Conservation (phyloP, 2,113 vertebrate genomes). For the Hippopotamus amphibius region DNA sequence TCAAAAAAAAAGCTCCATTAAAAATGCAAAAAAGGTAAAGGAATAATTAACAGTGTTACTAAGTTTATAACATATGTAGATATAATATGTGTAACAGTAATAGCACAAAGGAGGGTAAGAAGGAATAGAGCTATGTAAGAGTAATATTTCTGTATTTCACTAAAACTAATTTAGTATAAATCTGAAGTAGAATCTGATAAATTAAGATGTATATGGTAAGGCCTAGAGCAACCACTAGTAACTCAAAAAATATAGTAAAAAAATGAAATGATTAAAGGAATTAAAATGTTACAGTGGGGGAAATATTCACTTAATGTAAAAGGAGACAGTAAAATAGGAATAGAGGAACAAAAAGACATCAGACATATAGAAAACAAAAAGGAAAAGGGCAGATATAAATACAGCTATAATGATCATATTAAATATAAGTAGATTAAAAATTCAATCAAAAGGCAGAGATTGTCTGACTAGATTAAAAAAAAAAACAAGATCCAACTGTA, state of each 20-base stretch:
- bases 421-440: background rate
- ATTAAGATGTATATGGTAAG: background rate
- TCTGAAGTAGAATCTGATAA: background rate
- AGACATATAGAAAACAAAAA: background rate
- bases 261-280: background rate
- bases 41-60: background rate
- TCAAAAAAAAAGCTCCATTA: too few species aligned
- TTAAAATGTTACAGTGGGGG: background rate
- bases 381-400: background rate
- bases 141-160: conserved; percentile 6
- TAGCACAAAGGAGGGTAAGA: background rate
- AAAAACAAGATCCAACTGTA: background rate
- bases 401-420: background rate
- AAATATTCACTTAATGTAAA: conserved; percentile 18
- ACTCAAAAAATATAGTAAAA: background rate
- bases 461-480: background rate
- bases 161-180: background rate
- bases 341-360: background rate
- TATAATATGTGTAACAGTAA: background rate
- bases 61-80: background rate
- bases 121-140: background rate
- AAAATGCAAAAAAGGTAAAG: too few species aligned
- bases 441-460: background rate
- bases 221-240: background rate
- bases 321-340: background rate